These are phyloP conservation scores for Ormia ochracea DNA, from an alignment of 2,888 invertebrate genomes.

Conservation along the genomic window DNA sequence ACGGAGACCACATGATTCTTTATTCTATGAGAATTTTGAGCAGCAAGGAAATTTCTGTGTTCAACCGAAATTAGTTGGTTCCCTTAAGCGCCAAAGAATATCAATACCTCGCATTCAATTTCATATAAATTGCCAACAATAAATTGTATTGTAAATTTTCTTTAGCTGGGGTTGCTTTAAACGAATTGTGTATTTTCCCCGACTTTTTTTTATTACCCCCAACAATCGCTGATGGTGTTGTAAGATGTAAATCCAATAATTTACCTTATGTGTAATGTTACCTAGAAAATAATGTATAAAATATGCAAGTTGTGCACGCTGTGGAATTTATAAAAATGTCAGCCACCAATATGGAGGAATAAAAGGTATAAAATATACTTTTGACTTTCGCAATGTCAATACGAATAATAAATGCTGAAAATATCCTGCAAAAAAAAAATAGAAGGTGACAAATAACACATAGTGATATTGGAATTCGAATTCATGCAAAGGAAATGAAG, in stretches of 20 bases:
- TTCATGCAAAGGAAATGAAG: neutral
- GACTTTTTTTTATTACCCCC: neutral
- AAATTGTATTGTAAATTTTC: slow-evolving; percentile 8
- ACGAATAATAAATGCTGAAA: neutral
- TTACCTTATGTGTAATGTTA: slow-evolving; percentile 30
- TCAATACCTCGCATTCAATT: slow-evolving; percentile 15
- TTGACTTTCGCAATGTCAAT: neutral
- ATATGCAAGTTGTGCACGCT: neutral
- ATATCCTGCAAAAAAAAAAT: neutral
- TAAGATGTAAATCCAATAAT: slow-evolving; percentile 46
- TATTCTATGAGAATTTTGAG: too few species aligned
- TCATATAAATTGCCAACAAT: slow-evolving; percentile 38
- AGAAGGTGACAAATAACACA: neutral
- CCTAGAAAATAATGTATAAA: slow-evolving; percentile 1
- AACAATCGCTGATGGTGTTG: slow-evolving; percentile 31
- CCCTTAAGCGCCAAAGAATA: neutral
- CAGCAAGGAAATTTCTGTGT: too few species aligned
- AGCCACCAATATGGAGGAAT: neutral
- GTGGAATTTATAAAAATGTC: neutral
- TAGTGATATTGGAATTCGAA: neutral
- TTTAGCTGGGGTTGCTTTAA: slow-evolving; percentile 21
- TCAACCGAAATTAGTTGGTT: neutral
- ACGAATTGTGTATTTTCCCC: neutral
- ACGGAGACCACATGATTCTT: too few species aligned
- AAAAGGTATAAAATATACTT: neutral